Percentiles rank a stretch among this genome's conserved stretches.
These are phyloP conservation scores for Zygogramma bicolorata DNA, from an alignment of 2,888 invertebrate species.

Conservation along the genomic window DNA sequence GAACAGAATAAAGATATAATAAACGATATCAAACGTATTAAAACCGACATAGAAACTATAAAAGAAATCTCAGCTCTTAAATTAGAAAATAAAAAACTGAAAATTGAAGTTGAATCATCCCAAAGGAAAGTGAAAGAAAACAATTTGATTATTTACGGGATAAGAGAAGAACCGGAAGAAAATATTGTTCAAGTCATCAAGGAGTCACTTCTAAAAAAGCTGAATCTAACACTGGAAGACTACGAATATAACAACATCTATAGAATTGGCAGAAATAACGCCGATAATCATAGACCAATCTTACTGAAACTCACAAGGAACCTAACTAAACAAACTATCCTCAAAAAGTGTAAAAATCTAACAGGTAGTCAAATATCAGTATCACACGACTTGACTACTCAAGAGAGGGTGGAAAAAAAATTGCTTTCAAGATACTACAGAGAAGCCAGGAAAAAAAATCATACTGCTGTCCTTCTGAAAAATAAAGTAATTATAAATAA, in stretches of 20 bases:
- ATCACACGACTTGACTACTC: not conserved
- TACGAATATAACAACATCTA: not conserved
- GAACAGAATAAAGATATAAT: too few relatives aligned
- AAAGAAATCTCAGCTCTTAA: not conserved
- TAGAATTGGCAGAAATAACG: not conserved
- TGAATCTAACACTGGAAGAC: not conserved
- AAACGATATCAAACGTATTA: too few relatives aligned
- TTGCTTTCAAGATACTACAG: not conserved
- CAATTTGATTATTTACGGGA: not conserved
- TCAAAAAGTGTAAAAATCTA: not conserved
- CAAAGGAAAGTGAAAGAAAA: not conserved
- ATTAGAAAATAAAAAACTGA: not conserved
- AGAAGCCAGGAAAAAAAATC: not conserved
- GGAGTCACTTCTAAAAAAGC: not conserved
- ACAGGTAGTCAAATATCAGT: not conserved
- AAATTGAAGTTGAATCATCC: not conserved
- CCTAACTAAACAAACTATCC: not conserved
- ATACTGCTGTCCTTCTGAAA: not conserved
- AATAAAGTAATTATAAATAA: not conserved
- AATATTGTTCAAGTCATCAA: not conserved
- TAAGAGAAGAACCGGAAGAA: not conserved
- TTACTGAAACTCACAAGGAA: not conserved
- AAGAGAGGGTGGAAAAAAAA: not conserved
- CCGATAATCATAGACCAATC: not conserved
- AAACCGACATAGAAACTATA: not conserved